Evolutionary conservation across 1,140 invertebrate genomes (phyloP).

Genomic region (Pentalonia nigronervosa): DNA sequence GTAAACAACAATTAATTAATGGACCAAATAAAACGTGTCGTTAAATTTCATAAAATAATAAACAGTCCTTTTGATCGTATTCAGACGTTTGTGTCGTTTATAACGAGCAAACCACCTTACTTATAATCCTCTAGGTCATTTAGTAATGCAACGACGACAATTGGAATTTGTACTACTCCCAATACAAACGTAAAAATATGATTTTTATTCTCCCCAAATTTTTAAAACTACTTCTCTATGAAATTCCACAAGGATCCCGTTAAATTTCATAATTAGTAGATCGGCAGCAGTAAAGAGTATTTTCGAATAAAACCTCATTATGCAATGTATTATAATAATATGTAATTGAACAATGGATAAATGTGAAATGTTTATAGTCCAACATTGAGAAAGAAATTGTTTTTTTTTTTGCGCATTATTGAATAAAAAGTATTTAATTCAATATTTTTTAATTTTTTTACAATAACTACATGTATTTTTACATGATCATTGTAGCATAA

Average conservation of each 20-base stretch:
- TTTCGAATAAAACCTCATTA: not conserved
- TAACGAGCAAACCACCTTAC: too few species aligned
- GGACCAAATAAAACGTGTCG: too few species aligned
- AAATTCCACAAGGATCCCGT: not conserved
- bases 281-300: not conserved
- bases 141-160: too few species aligned
- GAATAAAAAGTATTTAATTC: not conserved
- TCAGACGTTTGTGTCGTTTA: too few species aligned
- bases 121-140: too few species aligned
- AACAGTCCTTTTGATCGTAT: too few species aligned
- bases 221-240: not conserved
- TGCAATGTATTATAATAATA: not conserved
- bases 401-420: not conserved
- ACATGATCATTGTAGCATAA: not conserved
- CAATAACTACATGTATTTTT: not conserved
- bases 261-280: not conserved
- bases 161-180: too few species aligned
- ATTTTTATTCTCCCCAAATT: not conserved
- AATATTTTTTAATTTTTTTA: not conserved
- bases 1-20: too few species aligned
- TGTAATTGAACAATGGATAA: too few species aligned
- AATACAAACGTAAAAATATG: not conserved
- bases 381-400: too few species aligned
- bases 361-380: not conserved
- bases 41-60: too few species aligned